Evolutionary conservation across 1,140 invertebrate genomes (phyloP), one percentile per base, ranked within the genome.

Genomic region (Drosophila sechellia): DNA sequence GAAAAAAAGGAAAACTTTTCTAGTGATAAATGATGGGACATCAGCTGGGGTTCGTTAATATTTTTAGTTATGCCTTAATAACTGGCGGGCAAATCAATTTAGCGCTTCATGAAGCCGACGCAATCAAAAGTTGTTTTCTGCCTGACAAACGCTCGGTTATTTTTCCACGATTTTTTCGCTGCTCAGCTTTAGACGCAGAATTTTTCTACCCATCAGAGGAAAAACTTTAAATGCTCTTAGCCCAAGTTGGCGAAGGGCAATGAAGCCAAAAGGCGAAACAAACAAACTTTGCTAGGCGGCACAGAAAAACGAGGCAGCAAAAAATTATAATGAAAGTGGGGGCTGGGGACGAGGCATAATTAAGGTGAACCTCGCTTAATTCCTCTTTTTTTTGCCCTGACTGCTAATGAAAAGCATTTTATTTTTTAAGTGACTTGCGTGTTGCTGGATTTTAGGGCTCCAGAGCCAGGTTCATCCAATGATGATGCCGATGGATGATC

Each of bases 41-140:
- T 87, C 83, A 83, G 57, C 61, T 43, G 35, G 49, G 79, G 61
- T 63, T 87, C 79, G 79, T 83, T 87, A 83, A 87, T 87, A 86
- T 79, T 87, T 86, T 87, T 83, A 87, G 83, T 87, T 79, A 83
- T 86, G 83, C 79, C 71, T 77, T 79, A 83, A 87, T 86, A 81
- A 81, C 75, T 57, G 83, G 61, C 79, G 72, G 76, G 61, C 83
- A 70, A 86, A 86, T 86, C 81, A 86, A 86, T 86, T 86, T 86
- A 61, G 81, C 81, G 81, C 81, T 79, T 72, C 81, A 86, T 86
- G 68, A 87, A 81, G 73, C 55, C 49, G 17, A 46, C 48, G 69
- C 60, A 57, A 75, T 74, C 60, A 75, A 75, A 76, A 66, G 46
- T 66, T 68, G n/a, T 48, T 52, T 65, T 53, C 22, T 10, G 20